These are phyloP conservation scores for Alca torda DNA, from an alignment of 2,797 vertebrate species.

Conservation along the genomic window DNA sequence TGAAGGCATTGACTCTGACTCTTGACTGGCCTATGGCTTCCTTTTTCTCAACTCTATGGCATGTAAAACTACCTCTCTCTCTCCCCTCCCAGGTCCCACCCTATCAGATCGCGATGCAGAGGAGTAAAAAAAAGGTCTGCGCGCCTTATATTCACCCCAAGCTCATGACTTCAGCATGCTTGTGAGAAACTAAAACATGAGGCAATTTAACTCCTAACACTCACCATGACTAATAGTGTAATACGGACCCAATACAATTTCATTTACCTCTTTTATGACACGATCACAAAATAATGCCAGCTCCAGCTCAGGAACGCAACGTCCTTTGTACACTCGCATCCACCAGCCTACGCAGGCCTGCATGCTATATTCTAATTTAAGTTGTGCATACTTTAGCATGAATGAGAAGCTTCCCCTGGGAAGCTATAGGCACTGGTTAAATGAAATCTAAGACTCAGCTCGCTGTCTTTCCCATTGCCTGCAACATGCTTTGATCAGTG, in stretches of 20 bases:
- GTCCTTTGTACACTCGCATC: neutral
- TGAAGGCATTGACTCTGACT: neutral
- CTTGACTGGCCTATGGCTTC: neutral
- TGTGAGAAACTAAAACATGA: neutral
- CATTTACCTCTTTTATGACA: neutral
- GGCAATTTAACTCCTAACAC: neutral
- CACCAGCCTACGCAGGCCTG: neutral
- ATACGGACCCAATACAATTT: neutral
- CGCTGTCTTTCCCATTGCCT: neutral
- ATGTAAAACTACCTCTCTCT: neutral
- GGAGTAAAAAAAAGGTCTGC: neutral
- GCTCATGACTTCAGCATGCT: neutral
- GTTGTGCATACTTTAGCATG: neutral
- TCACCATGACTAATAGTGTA: neutral
- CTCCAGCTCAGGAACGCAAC: neutral
- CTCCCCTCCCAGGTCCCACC: neutral
- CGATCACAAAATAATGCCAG: neutral
- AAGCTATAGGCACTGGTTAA: neutral
- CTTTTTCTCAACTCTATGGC: slow-evolving; percentile 15
- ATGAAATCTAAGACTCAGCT: neutral
- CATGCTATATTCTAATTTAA: neutral
- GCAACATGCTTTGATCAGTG: neutral
- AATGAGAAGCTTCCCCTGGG: neutral
- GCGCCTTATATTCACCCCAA: neutral
- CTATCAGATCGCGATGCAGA: neutral